Evolutionary conservation across 1,140 invertebrate species (phyloP).

Genomic region (Dryas iulia): DNA sequence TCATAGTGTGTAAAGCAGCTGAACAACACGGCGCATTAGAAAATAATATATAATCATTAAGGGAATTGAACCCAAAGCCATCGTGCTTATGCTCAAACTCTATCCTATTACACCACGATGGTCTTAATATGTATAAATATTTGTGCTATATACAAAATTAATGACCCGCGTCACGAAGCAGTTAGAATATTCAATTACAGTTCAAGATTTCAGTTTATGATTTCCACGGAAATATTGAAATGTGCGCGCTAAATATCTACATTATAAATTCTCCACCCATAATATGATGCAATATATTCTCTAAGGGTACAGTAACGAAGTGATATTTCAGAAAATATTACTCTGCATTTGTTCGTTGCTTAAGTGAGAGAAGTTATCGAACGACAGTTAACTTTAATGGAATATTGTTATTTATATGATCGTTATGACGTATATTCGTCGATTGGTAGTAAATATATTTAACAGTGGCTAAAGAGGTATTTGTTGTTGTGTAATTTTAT

Average conservation of each 20-base stretch:
- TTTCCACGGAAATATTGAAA: slow-evolving; percentile 9
- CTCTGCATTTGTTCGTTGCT: slow-evolving; percentile 17
- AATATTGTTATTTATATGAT: slow-evolving; percentile 19
- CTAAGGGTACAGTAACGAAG: slow-evolving; percentile 9
- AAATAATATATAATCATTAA: no score
- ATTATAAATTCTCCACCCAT: slow-evolving; percentile 20
- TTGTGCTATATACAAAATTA: no score
- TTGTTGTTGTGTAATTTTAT: neutral
- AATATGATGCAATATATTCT: slow-evolving; percentile 21
- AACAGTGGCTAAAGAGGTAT: neutral
- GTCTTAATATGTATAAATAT: no score
- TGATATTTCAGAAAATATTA: slow-evolving; percentile 29
- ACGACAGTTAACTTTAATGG: slow-evolving; percentile 9
- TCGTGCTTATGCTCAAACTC: no score
- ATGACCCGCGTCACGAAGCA: neutral
- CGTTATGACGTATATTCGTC: slow-evolving; percentile 4
- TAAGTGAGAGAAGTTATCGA: slow-evolving; percentile 24
- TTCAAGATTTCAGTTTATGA: neutral
- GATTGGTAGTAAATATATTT: neutral
- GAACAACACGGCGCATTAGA: no score
- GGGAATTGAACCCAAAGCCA: no score
- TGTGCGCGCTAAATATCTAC: slow-evolving; percentile 13
- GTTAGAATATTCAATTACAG: neutral
- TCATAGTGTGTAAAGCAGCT: no score
- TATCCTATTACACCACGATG: no score